Evolutionary conservation across 2,113 vertebrate genomes (phyloP).

Genomic region (Diadophis punctatus): DNA sequence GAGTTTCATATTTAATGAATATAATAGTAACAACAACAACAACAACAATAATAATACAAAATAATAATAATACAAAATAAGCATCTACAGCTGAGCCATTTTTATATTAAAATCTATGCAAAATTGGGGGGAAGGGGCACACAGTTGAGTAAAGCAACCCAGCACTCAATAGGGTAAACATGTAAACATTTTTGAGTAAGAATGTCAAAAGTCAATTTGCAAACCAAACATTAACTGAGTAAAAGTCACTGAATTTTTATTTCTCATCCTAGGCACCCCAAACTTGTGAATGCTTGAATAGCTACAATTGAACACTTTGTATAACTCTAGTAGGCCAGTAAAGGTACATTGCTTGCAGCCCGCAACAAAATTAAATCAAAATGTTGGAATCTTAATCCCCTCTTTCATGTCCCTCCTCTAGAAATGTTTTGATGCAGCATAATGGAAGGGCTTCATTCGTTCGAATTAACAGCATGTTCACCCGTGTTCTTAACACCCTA

Average conservation of each 20-base stretch:
- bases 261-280: not conserved
- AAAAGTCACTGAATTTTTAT: not conserved
- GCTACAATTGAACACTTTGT: not conserved
- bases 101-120: not conserved
- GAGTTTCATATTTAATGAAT: too few species aligned
- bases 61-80: not conserved
- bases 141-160: not conserved
- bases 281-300: not conserved
- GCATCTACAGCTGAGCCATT: not conserved
- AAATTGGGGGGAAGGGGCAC: not conserved
- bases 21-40: too few species aligned
- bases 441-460: slow-evolving; percentile 55
- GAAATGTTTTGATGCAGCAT: slow-evolving; percentile 56
- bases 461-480: slow-evolving; percentile 43
- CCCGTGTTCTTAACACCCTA: slow-evolving; percentile 35
- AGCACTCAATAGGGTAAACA: not conserved
- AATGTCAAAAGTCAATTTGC: not conserved
- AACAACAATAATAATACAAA: too few species aligned
- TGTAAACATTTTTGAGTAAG: not conserved
- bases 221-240: not conserved
- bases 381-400: slow-evolving; percentile 11
- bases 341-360: not conserved
- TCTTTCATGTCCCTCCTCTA: slow-evolving; percentile 8
- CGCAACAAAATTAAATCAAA: not conserved
- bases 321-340: not conserved